These are phyloP conservation scores for Emydocephalus ijimae DNA, from an alignment of 2,113 vertebrate species.

Conservation along the genomic window DNA sequence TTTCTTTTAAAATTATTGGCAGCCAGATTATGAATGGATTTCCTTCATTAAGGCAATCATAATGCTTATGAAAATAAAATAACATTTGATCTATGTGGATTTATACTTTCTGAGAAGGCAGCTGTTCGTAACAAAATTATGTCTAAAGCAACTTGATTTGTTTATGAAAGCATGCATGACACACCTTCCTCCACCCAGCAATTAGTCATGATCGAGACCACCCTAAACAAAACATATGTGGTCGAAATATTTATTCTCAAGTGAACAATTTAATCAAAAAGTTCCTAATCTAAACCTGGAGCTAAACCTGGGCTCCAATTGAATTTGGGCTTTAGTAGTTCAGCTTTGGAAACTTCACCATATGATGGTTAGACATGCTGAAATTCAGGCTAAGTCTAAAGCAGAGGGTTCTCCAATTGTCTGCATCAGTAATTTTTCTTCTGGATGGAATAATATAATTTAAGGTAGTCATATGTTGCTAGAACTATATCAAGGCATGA, in stretches of 20 bases:
- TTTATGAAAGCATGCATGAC: background rate
- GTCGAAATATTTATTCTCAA: background rate
- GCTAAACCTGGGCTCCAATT: background rate
- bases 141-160: background rate
- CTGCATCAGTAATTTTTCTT: background rate
- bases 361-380: background rate
- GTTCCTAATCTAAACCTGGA: background rate
- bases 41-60: background rate
- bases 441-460: background rate
- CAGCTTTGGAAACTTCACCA: background rate
- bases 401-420: background rate
- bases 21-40: conserved; percentile 20
- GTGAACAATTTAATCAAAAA: background rate
- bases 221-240: background rate
- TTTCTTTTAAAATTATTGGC: conserved; percentile 12
- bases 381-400: background rate
- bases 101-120: conserved; percentile 13
- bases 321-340: background rate
- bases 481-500: background rate
- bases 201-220: background rate
- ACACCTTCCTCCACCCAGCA: background rate
- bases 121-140: background rate
- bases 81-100: background rate
- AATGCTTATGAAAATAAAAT: conserved; percentile 17
- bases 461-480: background rate